Conservation (phyloP, 2,888 invertebrate genomes). For the Platycheirus albimanus region DNA sequence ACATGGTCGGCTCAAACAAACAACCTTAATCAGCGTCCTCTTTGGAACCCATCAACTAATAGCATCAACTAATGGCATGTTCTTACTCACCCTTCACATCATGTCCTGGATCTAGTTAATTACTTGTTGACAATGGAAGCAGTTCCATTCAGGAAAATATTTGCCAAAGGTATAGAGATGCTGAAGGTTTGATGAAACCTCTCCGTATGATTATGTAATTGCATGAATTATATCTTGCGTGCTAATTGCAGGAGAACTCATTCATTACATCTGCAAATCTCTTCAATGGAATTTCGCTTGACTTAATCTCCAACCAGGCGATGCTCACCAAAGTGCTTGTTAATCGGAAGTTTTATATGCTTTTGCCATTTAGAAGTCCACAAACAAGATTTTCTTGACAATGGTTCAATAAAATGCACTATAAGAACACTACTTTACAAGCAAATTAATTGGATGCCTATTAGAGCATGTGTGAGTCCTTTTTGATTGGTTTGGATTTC, state of each 20-base stretch:
- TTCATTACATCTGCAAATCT: conserved; percentile 25
- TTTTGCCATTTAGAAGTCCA: background rate
- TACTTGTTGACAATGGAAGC: conserved; percentile 54
- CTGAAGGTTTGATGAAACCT: background rate
- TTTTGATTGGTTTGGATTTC: conserved; percentile 34
- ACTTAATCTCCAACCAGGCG: conserved; percentile 44
- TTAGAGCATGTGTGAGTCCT: conserved; percentile 3
- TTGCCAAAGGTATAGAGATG: background rate
- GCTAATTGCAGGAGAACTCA: conserved; percentile 48
- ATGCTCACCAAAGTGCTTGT: conserved; percentile 28
- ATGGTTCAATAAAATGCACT: conserved; percentile 46
- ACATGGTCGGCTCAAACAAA: background rate
- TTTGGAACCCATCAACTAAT: background rate
- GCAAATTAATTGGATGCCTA: conserved; percentile 56
- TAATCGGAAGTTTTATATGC: conserved; percentile 42
- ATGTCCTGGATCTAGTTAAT: conserved; percentile 41
- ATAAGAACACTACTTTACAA: conserved; percentile 13
- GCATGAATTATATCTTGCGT: conserved; percentile 54
- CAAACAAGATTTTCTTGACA: conserved; percentile 38
- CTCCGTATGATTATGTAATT: conserved; percentile 41
- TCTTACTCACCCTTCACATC: background rate
- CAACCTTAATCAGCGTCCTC: too few species aligned
- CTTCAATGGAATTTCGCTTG: conserved; percentile 47
- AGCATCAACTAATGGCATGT: background rate
- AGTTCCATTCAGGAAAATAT: background rate